Conservation (phyloP, 2,797 vertebrate species). For the Dromococcyx pavoninus region DNA sequence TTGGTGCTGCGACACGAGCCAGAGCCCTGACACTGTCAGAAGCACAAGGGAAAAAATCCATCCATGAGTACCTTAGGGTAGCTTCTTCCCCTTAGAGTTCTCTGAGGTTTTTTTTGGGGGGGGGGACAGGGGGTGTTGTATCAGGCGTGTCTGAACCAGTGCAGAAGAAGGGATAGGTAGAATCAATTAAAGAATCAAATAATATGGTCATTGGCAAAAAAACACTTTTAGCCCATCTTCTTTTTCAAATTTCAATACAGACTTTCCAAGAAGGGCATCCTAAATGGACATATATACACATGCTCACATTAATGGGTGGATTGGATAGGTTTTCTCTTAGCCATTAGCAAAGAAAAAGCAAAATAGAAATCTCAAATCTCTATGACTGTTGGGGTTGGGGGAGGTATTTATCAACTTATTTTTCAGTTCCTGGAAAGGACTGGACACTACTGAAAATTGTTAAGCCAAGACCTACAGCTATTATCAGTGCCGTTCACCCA, state of each 20-base stretch:
- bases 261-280: not conserved
- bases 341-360: not conserved
- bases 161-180: not conserved
- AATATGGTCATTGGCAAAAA: not conserved
- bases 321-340: conserved; percentile 16
- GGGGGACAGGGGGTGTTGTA: too few species aligned
- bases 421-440: not conserved
- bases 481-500: not conserved
- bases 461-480: not conserved
- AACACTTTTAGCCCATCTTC: not conserved
- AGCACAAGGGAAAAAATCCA: conserved; percentile 58
- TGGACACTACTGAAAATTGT: not conserved
- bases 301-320: not conserved
- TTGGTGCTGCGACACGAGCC: not conserved
- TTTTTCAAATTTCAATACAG: not conserved
- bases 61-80: not conserved
- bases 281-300: not conserved
- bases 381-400: not conserved
- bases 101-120: not conserved
- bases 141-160: not conserved
- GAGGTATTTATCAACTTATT: not conserved
- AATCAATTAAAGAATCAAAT: not conserved
- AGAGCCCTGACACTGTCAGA: not conserved
- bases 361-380: not conserved
- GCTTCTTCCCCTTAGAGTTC: not conserved